A percentile compares a stretch with the other conserved stretches of the same genome.
Conservation (phyloP, 1,140 invertebrate species). For the Galendromus occidentalis region DNA sequence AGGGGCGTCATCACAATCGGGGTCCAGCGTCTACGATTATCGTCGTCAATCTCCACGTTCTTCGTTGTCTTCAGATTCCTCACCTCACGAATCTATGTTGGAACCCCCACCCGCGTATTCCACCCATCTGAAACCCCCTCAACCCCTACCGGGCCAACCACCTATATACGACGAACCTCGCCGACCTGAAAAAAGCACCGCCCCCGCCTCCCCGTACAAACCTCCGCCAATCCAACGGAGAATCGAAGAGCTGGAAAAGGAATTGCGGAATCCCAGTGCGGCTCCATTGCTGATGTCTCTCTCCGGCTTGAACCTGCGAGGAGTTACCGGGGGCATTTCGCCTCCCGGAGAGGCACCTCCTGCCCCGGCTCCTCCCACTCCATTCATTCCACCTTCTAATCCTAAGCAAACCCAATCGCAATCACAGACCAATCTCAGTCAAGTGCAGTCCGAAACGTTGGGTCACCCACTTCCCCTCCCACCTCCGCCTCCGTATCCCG, state of each 20-base stretch:
- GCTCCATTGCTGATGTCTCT: not conserved
- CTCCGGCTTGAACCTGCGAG: not conserved
- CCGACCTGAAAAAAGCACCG: not conserved
- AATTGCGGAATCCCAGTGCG: not conserved
- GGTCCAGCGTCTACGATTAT: not conserved
- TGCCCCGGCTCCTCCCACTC: not conserved
- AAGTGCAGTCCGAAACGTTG: too few species aligned
- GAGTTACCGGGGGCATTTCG: not conserved
- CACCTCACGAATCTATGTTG: not conserved
- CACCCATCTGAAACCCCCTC: not conserved
- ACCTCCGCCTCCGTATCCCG: constrained; percentile 7
- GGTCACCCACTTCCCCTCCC: not conserved
- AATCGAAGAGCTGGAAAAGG: constrained; percentile 3
- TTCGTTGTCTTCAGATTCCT: not conserved
- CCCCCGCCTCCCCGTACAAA: constrained; percentile 1
- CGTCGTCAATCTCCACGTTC: not conserved
- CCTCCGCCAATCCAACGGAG: not conserved
- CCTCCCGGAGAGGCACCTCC: not conserved
- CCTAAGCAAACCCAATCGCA: too few species aligned
- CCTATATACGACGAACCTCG: not conserved
- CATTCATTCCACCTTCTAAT: not conserved
- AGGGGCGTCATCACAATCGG: not conserved
- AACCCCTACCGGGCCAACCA: not conserved
- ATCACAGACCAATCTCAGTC: too few species aligned
- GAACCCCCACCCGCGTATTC: not conserved